Conservation (phyloP, 2,113 vertebrate genomes). For the Corapipo altera region DNA sequence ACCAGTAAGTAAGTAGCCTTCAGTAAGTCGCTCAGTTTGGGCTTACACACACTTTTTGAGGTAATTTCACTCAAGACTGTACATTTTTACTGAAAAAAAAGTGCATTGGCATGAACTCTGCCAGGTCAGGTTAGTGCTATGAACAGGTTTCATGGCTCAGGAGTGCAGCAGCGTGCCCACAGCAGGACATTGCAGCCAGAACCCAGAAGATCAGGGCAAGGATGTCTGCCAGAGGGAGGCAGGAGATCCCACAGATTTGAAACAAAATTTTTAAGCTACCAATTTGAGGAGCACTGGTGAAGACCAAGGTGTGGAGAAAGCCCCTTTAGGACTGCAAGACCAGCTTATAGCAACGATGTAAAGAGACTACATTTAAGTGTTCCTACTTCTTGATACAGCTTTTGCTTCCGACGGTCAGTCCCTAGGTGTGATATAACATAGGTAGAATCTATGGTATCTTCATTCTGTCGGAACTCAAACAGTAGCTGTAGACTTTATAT, state of each 20-base stretch:
- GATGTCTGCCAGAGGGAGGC: neutral
- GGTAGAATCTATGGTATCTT: neutral
- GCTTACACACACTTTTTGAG: neutral
- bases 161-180: neutral
- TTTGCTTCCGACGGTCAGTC: neutral
- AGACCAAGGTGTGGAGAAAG: neutral
- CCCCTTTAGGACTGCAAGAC: neutral
- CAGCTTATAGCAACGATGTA: neutral
- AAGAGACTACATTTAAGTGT: neutral
- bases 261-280: neutral
- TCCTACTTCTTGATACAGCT: neutral
- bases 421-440: neutral
- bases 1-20: neutral
- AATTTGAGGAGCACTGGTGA: neutral
- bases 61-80: neutral
- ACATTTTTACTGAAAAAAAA: neutral
- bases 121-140: neutral
- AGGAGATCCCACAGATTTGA: neutral
- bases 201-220: neutral
- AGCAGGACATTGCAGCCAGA: neutral
- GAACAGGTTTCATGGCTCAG: neutral
- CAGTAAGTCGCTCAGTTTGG: neutral
- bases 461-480: fast-evolving
- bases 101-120: neutral
- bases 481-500: neutral